phyloP scores from a whole-genome alignment of 2,888 invertebrate genomes.

The Dicyrtomina minuta region DNA sequence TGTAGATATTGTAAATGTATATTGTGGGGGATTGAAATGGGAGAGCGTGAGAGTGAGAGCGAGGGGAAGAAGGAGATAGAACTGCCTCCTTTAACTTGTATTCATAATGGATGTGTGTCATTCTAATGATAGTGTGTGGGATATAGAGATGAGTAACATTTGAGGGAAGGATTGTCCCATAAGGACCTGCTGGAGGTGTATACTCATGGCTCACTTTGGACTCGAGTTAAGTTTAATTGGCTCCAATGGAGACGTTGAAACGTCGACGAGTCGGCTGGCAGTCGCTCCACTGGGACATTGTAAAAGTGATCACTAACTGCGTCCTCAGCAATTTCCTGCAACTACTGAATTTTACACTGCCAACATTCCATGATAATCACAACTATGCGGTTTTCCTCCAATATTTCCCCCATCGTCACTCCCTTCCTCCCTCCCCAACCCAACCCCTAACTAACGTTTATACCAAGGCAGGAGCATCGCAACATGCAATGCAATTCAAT shows the following conservation, averaged over 20 bases:
- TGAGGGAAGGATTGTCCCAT: slow-evolving; percentile 6
- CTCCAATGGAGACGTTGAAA: slow-evolving; percentile 13
- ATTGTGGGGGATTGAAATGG: neutral
- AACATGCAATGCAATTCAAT: no score
- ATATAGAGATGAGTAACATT: neutral
- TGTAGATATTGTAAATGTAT: neutral
- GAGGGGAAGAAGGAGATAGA: slow-evolving; percentile 6
- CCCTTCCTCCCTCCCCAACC: no score
- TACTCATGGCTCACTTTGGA: slow-evolving; percentile 22
- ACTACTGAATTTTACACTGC: slow-evolving; percentile 13
- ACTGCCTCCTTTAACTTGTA: neutral
- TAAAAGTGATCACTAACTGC: slow-evolving; percentile 31
- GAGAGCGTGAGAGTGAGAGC: neutral
- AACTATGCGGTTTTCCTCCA: neutral
- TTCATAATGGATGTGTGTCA: neutral
- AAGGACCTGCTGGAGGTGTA: slow-evolving; percentile 10
- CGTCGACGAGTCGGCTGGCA: slow-evolving; percentile 18
- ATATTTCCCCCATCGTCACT: neutral
- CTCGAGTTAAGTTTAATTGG: slow-evolving; percentile 31
- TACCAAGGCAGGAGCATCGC: no score
- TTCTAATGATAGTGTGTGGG: neutral
- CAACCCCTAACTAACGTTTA: no score
- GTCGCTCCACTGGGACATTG: slow-evolving; percentile 22
- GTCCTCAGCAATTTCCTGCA: slow-evolving; percentile 32
- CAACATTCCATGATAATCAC: slow-evolving; percentile 5